phyloP scores from a whole-genome alignment of 2,888 invertebrate genomes.

The Psylliodes chrysocephalus region DNA sequence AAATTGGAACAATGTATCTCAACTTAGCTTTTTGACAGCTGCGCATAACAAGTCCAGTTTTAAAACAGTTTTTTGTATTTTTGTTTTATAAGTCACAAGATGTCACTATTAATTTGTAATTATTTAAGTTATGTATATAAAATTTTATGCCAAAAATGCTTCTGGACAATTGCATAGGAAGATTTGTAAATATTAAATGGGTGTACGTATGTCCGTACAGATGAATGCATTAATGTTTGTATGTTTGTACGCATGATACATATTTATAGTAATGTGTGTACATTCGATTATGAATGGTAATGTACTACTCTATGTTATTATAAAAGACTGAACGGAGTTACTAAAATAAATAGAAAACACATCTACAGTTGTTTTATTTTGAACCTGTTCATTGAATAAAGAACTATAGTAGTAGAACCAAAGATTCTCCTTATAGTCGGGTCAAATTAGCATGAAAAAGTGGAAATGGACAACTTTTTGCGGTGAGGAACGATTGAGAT shows the following conservation, averaged over 20 bases:
- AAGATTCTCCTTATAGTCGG: no score
- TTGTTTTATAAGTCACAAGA: slow-evolving; percentile 40
- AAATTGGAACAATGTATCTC: slow-evolving; percentile 51
- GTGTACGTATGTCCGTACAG: slow-evolving; percentile 49
- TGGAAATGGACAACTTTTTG: no score
- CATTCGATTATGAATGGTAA: slow-evolving; percentile 66
- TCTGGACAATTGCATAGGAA: slow-evolving; percentile 60
- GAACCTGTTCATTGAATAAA: no score
- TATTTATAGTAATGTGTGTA: slow-evolving; percentile 65
- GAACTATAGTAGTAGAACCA: no score
- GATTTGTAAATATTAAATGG: slow-evolving; percentile 61
- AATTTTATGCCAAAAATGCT: slow-evolving; percentile 57
- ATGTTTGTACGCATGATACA: slow-evolving; percentile 62
- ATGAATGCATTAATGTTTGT: slow-evolving; percentile 51
- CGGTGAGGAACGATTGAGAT: no score
- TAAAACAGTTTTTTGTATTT: slow-evolving; percentile 37
- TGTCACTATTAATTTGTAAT: slow-evolving; percentile 49
- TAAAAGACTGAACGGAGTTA: slow-evolving; percentile 67
- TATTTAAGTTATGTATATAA: slow-evolving; percentile 51
- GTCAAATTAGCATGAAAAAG: no score
- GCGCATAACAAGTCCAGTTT: slow-evolving; percentile 56
- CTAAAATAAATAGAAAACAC: slow-evolving; percentile 62
- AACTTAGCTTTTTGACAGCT: slow-evolving; percentile 55
- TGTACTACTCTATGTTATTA: slow-evolving; percentile 66
- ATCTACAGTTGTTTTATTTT: slow-evolving; percentile 38